These are phyloP conservation scores for Penaeus japonicus DNA, from an alignment of 1,140 invertebrate genomes.

Conservation along the genomic window DNA sequence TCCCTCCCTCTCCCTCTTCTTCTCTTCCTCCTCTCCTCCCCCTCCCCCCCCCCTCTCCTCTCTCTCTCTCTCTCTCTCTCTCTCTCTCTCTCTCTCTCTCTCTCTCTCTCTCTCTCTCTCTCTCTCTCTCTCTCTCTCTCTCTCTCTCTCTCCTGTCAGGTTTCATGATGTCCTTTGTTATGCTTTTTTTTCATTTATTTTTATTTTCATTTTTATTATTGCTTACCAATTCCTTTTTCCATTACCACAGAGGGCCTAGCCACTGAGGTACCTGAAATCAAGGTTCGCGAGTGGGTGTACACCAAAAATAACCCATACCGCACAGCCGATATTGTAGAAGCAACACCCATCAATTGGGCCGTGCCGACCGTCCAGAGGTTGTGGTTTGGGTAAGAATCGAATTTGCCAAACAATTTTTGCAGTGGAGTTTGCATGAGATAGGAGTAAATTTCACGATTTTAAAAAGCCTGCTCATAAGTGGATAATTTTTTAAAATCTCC, in stretches of 20 bases:
- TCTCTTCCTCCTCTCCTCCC: too few species aligned
- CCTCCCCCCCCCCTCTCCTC: too few species aligned
- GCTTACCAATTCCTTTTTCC: neutral
- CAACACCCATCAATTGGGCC: slow-evolving; percentile 84
- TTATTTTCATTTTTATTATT: neutral
- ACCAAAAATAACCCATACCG: slow-evolving; percentile 77
- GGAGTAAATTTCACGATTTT: neutral
- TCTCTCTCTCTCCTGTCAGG: too few species aligned
- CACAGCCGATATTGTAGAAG: slow-evolving; percentile 78
- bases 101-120: too few species aligned
- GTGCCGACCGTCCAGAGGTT: slow-evolving; percentile 89
- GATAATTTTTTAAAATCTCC: too few species aligned
- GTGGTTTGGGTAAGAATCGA: slow-evolving; percentile 80
- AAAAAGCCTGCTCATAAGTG: too few species aligned
- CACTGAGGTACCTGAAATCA: slow-evolving; percentile 70
- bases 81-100: too few species aligned
- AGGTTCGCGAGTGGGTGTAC: slow-evolving; percentile 86
- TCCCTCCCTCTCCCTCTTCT: too few species aligned
- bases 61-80: too few species aligned
- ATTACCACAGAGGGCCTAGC: slow-evolving; percentile 30
- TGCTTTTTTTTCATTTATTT: neutral
- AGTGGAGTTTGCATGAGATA: neutral
- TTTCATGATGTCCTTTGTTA: too few species aligned
- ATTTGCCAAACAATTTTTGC: too few species aligned
- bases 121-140: too few species aligned